Conservation (phyloP, 2,113 vertebrate genomes). For the Chunga burmeisteri region DNA sequence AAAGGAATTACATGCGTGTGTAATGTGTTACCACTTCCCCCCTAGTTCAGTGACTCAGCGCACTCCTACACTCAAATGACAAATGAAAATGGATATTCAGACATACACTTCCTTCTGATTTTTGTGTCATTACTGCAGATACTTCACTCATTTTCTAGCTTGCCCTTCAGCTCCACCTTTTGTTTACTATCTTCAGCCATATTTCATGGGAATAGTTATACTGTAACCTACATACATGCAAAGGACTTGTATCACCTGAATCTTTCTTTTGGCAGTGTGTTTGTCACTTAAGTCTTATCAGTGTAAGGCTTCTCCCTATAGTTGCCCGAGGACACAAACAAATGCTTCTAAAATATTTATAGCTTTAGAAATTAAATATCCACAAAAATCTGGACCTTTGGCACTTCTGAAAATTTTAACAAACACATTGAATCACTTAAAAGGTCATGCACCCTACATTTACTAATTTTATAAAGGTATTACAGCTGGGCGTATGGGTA, state of each 20-base stretch:
- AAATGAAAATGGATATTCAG: not conserved
- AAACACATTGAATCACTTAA: not conserved
- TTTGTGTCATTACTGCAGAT: not conserved
- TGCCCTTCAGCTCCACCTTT: not conserved
- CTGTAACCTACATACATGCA: not conserved
- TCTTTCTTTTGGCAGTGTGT: not conserved
- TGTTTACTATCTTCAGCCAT: not conserved
- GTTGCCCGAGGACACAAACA: not conserved
- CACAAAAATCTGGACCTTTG: not conserved
- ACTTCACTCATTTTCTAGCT: not conserved
- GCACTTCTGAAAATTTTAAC: not conserved
- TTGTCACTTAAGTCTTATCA: not conserved
- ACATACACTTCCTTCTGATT: not conserved
- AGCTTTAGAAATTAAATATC: not conserved
- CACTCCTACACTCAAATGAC: not conserved
- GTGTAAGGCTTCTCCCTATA: not conserved
- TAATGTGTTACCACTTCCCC: not conserved
- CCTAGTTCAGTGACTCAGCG: not conserved
- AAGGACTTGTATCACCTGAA: not conserved
- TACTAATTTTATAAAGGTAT: not conserved
- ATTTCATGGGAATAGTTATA: not conserved
- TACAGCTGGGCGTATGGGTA: not conserved
- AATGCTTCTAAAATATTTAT: not conserved
- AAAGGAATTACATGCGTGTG: not conserved
- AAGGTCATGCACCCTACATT: not conserved